These are phyloP conservation scores for Alouatta palliata DNA, from an alignment of 2,113 vertebrate genomes.

Conservation along the genomic window DNA sequence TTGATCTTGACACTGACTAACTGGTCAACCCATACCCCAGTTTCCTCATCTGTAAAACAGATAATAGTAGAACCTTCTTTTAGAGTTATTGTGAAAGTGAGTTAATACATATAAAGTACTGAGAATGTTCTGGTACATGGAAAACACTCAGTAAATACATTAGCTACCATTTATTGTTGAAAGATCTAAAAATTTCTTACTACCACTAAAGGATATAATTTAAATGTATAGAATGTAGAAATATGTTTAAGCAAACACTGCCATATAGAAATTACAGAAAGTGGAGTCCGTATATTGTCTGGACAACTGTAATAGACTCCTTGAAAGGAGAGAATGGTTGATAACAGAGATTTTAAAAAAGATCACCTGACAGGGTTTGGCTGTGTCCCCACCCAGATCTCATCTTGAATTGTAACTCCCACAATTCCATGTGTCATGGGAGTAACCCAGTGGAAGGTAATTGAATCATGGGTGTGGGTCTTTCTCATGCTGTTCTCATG, in stretches of 20 bases:
- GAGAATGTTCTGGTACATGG: background rate
- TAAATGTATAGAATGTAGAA: background rate
- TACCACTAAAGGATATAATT: background rate
- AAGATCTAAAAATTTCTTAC: constrained; percentile 26
- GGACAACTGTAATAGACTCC: background rate
- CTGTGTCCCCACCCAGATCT: too few species aligned
- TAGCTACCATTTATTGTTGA: background rate
- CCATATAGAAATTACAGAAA: background rate
- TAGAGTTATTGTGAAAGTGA: background rate
- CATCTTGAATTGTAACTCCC: too few species aligned
- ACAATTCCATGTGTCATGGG: too few species aligned
- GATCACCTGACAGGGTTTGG: background rate
- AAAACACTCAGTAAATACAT: background rate
- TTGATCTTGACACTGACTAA: background rate
- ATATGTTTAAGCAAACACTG: background rate
- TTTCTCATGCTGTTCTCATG: too few species aligned
- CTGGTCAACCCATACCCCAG: background rate
- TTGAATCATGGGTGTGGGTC: too few species aligned
- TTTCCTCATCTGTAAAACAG: background rate
- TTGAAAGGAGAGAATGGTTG: background rate
- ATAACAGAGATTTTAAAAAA: background rate
- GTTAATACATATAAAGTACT: background rate
- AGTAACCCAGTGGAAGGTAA: too few species aligned
- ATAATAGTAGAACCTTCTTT: background rate
- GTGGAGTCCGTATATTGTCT: background rate